Evolutionary conservation across 1,140 invertebrate genomes (phyloP).

Genomic region (Solenopsis fugax): DNA sequence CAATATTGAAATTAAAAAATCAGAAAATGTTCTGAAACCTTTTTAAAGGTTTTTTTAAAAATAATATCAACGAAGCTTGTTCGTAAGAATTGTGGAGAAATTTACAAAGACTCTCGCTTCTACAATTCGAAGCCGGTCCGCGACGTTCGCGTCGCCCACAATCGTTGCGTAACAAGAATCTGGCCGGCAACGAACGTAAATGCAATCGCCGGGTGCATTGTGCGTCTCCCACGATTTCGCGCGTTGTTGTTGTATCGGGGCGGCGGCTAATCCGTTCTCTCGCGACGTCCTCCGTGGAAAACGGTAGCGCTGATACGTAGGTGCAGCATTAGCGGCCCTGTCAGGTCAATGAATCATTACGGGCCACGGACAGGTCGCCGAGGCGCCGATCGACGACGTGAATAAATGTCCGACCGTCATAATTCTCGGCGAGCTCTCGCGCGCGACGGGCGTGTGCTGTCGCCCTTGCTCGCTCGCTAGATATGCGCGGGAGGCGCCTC

Average conservation of each 20-base stretch:
- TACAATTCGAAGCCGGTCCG: not conserved
- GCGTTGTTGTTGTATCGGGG: slow-evolving; percentile 25
- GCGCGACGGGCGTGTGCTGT: slow-evolving; percentile 53
- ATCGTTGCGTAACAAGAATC: slow-evolving; percentile 52
- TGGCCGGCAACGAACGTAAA: slow-evolving; percentile 22
- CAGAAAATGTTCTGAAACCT: not conserved
- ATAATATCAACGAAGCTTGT: not conserved
- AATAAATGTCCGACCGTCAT: slow-evolving; percentile 77
- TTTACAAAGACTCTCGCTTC: not conserved
- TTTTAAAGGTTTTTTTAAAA: not conserved
- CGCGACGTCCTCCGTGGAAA: slow-evolving; percentile 55
- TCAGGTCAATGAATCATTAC: slow-evolving; percentile 80
- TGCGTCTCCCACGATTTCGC: slow-evolving; percentile 57
- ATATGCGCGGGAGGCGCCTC: slow-evolving; percentile 57
- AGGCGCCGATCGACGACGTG: slow-evolving; percentile 77
- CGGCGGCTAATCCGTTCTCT: slow-evolving; percentile 39
- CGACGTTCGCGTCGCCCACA: slow-evolving; percentile 34
- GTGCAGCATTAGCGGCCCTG: slow-evolving; percentile 75
- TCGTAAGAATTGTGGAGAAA: not conserved
- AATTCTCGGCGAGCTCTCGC: slow-evolving; percentile 70
- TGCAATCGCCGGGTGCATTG: slow-evolving; percentile 56
- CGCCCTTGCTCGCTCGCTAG: slow-evolving; percentile 37
- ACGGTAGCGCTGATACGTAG: slow-evolving; percentile 75
- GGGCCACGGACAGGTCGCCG: slow-evolving; percentile 71
- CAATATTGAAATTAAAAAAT: not conserved